Base-by-base conservation (phyloP, 2,113 vertebrate genomes). In the Nyctereutes procyonoides region DNA sequence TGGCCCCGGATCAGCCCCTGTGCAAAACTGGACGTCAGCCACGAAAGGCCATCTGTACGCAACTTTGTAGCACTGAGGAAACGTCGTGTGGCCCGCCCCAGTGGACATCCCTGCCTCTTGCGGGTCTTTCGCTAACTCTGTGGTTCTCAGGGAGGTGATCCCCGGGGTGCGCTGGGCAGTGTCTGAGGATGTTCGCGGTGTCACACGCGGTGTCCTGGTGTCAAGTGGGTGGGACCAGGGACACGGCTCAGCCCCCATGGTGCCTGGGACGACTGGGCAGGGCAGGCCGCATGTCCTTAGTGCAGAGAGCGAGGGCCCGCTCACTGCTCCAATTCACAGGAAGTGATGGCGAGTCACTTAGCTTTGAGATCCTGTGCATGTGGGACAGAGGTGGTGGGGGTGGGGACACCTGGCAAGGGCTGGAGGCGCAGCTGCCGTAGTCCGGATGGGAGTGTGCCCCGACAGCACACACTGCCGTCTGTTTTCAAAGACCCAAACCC, bases 341-440 rank as follows among this genome's bases (percentile, higher is more conserved):
- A 35, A 84, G 43, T 16, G 65, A 35, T 8, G 2, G 26, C 12
- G 19, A 30, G 14, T n/a, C 15, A 0, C 2, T 14, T 19, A 9
- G 4, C 38, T 20, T 9, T 51, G 80, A 74, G 74, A 19, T 43
- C n/a, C 35, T 10, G 30, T 30, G 35, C 5, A 0, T 15, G 53
- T 51, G 1, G 0, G 5, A 38, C 7, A 90, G 32, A 79, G 43
- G 43, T 43, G 43, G 43, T 43, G 43, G 43, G 43, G 43, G 43
- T 43, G 43, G 43, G 43, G 43, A 43, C 43, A 0, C 38, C 26
- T 3, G 32, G 19, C 55, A 22, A 5, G 0, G 15, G 19, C 26
- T 5, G 3, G 71, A 62, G 88, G 19, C 19, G 30, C 86, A 15
- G 26, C 35, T 1, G 0, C 30, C 12, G 0, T 19, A 0, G 1